Evolutionary conservation across 2,888 invertebrate species (phyloP), one percentile per base, ranked within the genome.

Genomic region (Watsonalla binaria): DNA sequence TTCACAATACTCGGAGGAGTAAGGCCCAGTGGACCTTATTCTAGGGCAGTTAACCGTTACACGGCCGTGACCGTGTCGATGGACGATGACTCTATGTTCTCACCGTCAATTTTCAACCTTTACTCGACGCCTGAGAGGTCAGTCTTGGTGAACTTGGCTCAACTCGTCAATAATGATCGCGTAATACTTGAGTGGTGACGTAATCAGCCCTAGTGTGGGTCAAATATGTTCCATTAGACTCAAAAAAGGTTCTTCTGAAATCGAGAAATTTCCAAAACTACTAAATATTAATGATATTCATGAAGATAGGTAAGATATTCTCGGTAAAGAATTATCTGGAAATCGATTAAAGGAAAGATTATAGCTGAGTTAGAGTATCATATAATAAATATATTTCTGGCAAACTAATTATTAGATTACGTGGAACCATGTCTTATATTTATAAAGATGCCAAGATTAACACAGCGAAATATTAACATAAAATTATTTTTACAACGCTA

Each of bases 31-130:
- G 61, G 68, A 66, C 82, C 88, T 82, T 84, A 82, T 79, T 76
- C 78, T 87, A 80, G 88, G 86, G 80, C 89, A 74, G 54, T 47
- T 63, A 72, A 66, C 89, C 84, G 89, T 89, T 89, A 89, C 51
- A 65, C 74, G 88, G 70, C 88, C 87, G 77, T 88, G 89, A 87
- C 87, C 85, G 81, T 65, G 71, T 66, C 74, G 70, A 62, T 62
- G 67, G 60, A 66, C 78, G 75, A 78, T 82, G 82, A 79, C 81
- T 80, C 61, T 74, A 60, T 65, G 65, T 72, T 72, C 70, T 65
- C 61, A 61, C 65, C 60, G 62, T 66, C 64, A 11, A 45, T 34
- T 37, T 37, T 35, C 34, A 35, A 46, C 24, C 34, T n/a, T 34
- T 51, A 51, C 14, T 0, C 4, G 8, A 7, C 7, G n/a, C 35